phyloP scores from a whole-genome alignment of 2,113 vertebrate species.

The Hypanus sabinus region DNA sequence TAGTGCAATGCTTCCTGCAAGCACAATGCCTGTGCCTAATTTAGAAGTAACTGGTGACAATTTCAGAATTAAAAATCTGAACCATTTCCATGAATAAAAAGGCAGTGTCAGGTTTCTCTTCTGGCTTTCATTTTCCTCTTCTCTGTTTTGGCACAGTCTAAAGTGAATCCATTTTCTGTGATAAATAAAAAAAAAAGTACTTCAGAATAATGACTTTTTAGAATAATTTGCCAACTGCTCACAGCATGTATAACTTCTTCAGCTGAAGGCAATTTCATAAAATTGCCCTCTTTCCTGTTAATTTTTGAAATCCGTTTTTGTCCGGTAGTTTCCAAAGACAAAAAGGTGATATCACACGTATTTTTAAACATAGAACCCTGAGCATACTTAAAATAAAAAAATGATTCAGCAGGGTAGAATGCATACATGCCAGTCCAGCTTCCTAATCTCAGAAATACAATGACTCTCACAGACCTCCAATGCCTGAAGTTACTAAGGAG shows the following conservation, averaged over 20 bases:
- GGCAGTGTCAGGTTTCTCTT: conserved; percentile 48
- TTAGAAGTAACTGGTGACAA: conserved; percentile 36
- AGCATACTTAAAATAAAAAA: background rate
- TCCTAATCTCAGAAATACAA: background rate
- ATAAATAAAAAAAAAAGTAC: background rate
- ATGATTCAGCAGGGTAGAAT: background rate
- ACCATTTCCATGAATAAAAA: conserved; percentile 2
- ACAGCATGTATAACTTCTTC: background rate
- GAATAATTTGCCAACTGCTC: background rate
- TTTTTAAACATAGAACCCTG: background rate
- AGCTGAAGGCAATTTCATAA: background rate
- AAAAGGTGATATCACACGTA: background rate
- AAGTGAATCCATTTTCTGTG: conserved; percentile 24
- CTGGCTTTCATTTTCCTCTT: conserved; percentile 51
- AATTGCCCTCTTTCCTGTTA: background rate
- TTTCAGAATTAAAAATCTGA: conserved; percentile 26
- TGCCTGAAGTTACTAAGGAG: background rate
- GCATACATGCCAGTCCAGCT: background rate
- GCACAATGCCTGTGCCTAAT: conserved; percentile 46
- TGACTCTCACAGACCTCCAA: background rate
- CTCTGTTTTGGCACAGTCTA: conserved; percentile 46
- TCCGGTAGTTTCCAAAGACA: background rate
- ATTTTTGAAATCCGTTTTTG: background rate
- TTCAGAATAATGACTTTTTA: background rate
- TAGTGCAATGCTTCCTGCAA: conserved; percentile 40